Evolutionary conservation across 2,888 invertebrate genomes (phyloP), one percentile per base, ranked within the genome.

Genomic region (Neoscelio sp.): DNA sequence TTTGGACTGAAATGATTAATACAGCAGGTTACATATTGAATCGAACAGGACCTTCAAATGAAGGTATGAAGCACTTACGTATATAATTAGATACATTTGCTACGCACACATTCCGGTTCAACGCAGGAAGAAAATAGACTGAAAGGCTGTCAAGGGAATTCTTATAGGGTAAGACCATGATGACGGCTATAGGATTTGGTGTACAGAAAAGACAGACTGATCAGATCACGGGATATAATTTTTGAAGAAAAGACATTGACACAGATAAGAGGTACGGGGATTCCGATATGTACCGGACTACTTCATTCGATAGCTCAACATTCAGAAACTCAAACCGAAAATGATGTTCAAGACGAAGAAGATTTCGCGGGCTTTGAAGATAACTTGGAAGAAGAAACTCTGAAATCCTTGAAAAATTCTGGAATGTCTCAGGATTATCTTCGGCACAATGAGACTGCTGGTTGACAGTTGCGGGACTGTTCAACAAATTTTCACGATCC

Each of bases 1-100:
- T 38, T 38, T 54, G 12, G 38, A 35, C 82, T 7, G 85, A 84
- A 54, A 56, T 83, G 15, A 76, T 83, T 1, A 76, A 12, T 20
- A 70, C 79, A 13, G 82, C 83, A 23, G 35, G 78, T 30, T 83
- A 83, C 52, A 48, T 84, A 12, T 28, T 84, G 15, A 83, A 85
- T 23, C 70, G 81, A 79, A 83, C 82, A 20, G 84, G 81, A 50
- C 42, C n/a, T n/a, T n/a, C n/a, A n/a, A n/a, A n/a, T n/a, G n/a
- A n/a, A n/a, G n/a, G n/a, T n/a, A n/a, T n/a, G n/a, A n/a, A n/a
- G n/a, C n/a, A n/a, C n/a, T n/a, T n/a, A n/a, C n/a, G n/a, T n/a
- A n/a, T n/a, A n/a, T n/a, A n/a, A n/a, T n/a, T n/a, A n/a, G n/a
- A n/a, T n/a, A n/a, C n/a, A n/a, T n/a, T n/a, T n/a, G n/a, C n/a